Evolutionary conservation across 1,140 invertebrate species (phyloP), one percentile per base, ranked within the genome.

Genomic region (Chlorops oryzae): DNA sequence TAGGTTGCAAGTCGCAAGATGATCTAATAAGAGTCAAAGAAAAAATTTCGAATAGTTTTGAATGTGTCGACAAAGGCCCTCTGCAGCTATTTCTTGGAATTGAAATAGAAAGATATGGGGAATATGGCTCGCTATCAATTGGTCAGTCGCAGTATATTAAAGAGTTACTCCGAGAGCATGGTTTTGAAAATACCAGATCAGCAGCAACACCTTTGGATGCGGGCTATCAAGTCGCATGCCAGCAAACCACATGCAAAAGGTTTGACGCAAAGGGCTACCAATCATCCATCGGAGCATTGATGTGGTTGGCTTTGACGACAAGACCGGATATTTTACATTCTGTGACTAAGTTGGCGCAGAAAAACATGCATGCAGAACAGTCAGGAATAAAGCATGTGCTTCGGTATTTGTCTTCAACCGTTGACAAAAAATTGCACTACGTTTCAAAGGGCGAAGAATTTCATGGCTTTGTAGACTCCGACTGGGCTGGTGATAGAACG

Each of bases 171-270:
- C 51, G 60, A 32, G 60, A 56, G 54, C 73, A 65, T 56, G 54
- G 62, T 42, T 70, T 73, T 68, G 34, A 55, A 27, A 44, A 68
- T 50, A 69, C 62, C 57, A 72, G 70, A 51, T 40, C 57, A n/a
- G 52, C 59, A 21, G 35, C 21, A 15, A 64, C 63, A n/a, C 65
- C 71, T 21, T 59, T 70, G 46, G 63, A 74, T 56, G 12, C 49
- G 41, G 10, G 50, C 50, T 40, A 44, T 25, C 13, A 44, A 15
- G n/a, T n/a, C n/a, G n/a, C n/a, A n/a, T n/a, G n/a, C n/a, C n/a
- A n/a, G n/a, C n/a, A n/a, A n/a, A n/a, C n/a, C n/a, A n/a, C n/a
- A n/a, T n/a, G n/a, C n/a, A n/a, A n/a, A n/a, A n/a, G n/a, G n/a
- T n/a, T n/a, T n/a, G n/a, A n/a, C n/a, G n/a, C n/a, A n/a, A n/a